A percentile compares a stretch with the other conserved stretches of the same genome.
phyloP scores from a whole-genome alignment of 2,113 vertebrate species.

The Menura novaehollandiae region DNA sequence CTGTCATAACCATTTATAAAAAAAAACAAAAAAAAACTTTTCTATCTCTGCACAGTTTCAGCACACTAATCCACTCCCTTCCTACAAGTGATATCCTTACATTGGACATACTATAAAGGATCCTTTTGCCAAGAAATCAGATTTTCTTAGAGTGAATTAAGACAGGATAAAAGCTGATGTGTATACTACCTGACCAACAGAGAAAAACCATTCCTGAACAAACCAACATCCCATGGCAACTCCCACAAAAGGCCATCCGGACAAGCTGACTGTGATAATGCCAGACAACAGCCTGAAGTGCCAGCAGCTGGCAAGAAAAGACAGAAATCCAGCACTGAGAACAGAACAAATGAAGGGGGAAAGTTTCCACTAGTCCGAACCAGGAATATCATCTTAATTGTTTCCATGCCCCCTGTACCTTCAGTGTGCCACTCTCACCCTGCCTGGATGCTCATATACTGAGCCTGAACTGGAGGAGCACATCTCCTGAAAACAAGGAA shows the following conservation, averaged over 20 bases:
- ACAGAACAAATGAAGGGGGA: background rate
- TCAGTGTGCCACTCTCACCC: background rate
- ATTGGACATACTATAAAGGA: background rate
- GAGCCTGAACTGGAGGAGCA: background rate
- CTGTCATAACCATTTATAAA: background rate
- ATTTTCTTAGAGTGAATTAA: background rate
- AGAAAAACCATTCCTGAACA: background rate
- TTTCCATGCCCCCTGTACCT: background rate
- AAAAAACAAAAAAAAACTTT: background rate
- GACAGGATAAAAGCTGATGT: background rate
- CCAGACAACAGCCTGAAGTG: background rate
- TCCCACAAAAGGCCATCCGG: background rate
- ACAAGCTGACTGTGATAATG: background rate
- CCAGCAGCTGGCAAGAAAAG: background rate
- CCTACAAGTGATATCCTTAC: background rate
- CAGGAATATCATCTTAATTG: background rate
- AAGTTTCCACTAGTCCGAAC: background rate
- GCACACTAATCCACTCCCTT: background rate
- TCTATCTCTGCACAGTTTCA: background rate
- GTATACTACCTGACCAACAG: background rate
- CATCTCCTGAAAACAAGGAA: background rate
- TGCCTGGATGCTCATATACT: background rate
- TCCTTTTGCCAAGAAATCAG: background rate
- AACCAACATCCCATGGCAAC: background rate
- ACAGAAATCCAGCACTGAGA: background rate